Base-by-base conservation (phyloP, 2,797 vertebrate species). In the Taenioides sp. region DNA sequence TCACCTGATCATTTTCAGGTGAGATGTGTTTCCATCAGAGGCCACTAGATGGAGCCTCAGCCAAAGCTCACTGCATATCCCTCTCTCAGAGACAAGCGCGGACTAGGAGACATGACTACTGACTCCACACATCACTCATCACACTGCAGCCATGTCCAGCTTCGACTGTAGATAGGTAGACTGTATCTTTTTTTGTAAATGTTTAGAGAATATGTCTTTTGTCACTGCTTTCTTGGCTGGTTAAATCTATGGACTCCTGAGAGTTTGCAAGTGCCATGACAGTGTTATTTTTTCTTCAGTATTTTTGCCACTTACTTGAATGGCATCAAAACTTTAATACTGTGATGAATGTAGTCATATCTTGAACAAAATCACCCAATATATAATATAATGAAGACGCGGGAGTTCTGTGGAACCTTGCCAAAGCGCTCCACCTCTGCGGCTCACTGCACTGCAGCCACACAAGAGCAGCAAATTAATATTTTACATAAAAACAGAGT, bases 31-130 rank as follows among this genome's bases (percentile, higher is more conserved):
- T 73, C 67, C 65, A 74, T 70, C 77, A 16, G 55, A 70, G 64
- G 82, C 87, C 88, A 88, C 82, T 62, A 83, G 82, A 74, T 72
- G 90, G 76, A 80, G 80, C 77, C 82, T 79, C 83, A 83, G 86
- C 83, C 80, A 79, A 87, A 86, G 87, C 82, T 86, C 83, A 77
- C 77, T 57, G 54, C 82, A 87, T 80, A 80, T 69, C 62, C 73
- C 80, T 85, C 80, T 83, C 76, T 71, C 59, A 63, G 20, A 20
- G 25, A 47, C 74, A 75, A 50, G 23, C 20, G 12, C n/a, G 22
- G 34, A 43, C 37, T 22, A 40, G 61, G 61, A 63, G 61, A 18
- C 40, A 49, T 81, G 75, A 91, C 86, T 88, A 89, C 88, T 87
- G 86, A 76, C 75, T 83, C 69, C 76, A 43, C 79, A 76, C 84